A percentile compares a stretch with the other conserved stretches of the same genome.
These are phyloP conservation scores for Dastarcus helophoroides DNA, from an alignment of 2,888 invertebrate genomes.

Conservation along the genomic window DNA sequence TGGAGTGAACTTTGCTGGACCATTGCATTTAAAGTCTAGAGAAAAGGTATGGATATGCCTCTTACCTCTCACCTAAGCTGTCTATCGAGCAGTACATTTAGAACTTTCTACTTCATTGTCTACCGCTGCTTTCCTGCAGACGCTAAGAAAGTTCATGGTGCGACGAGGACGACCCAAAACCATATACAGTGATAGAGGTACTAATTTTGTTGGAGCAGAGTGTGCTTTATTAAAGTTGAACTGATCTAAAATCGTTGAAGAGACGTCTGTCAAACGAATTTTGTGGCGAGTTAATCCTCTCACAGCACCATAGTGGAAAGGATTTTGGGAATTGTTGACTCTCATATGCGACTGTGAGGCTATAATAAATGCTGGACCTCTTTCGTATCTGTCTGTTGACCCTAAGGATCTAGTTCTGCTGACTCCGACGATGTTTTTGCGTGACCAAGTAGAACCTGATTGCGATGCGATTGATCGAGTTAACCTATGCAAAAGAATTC, in stretches of 20 bases:
- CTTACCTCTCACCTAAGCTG: slow-evolving; percentile 29
- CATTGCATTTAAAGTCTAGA: slow-evolving; percentile 20
- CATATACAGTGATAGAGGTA: slow-evolving; percentile 31
- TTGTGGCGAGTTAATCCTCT: slow-evolving; percentile 10
- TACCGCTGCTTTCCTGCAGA: slow-evolving; percentile 22
- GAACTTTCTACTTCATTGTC: slow-evolving; percentile 25
- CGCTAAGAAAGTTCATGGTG: slow-evolving; percentile 24
- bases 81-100: slow-evolving; percentile 29
- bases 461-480: slow-evolving; percentile 8
- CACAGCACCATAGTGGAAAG: slow-evolving; percentile 8
- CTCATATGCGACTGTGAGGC: slow-evolving; percentile 6
- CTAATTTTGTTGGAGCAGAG: slow-evolving; percentile 26
- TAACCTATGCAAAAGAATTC: slow-evolving; percentile 8
- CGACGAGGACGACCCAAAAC: slow-evolving; percentile 22
- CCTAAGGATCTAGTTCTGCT: slow-evolving; percentile 11
- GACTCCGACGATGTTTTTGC: slow-evolving; percentile 20
- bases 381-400: slow-evolving; percentile 9
- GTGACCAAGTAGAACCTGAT: slow-evolving; percentile 9
- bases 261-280: slow-evolving; percentile 4
- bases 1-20: slow-evolving; percentile 30
- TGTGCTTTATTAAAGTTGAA: slow-evolving; percentile 9
- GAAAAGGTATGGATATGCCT: slow-evolving; percentile 28
- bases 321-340: slow-evolving; percentile 10
- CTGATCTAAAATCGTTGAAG: slow-evolving; percentile 7
- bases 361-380: slow-evolving; percentile 11